phyloP scores from a whole-genome alignment of 92 coral and sea anemone genomes.

The Siderastrea siderea region DNA sequence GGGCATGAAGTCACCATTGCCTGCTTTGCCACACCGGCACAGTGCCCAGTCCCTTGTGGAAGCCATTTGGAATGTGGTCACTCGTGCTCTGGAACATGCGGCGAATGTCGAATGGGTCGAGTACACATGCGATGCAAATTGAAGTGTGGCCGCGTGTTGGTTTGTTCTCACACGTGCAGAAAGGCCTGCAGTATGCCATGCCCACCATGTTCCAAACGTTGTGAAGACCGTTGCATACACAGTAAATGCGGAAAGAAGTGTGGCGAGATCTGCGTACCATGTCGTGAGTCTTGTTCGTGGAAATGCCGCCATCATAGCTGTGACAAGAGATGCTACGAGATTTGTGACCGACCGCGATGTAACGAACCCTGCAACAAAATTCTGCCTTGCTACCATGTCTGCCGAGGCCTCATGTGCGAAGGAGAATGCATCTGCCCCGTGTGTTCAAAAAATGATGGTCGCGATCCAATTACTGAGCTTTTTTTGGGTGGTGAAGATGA shows the following conservation, averaged over 20 bases:
- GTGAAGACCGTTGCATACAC: constrained; percentile 78
- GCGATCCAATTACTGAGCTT: constrained; percentile 59
- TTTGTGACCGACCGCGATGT: constrained; percentile 88
- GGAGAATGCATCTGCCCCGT: constrained; percentile 80
- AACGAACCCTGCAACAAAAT: constrained; percentile 70
- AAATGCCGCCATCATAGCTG: constrained; percentile 81
- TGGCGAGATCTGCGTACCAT: constrained; percentile 77
- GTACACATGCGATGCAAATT: constrained; percentile 75
- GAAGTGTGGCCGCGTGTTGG: constrained; percentile 70
- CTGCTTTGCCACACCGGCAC: constrained; percentile 82
- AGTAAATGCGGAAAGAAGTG: constrained; percentile 68
- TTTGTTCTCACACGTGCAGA: constrained; percentile 87
- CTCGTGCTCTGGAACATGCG: constrained; percentile 84
- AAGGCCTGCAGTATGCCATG: constrained; percentile 73
- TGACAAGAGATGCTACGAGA: constrained; percentile 72
- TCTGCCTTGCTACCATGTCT: constrained; percentile 59
- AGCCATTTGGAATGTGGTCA: constrained; percentile 78
- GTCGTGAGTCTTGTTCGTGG: constrained; percentile 83
- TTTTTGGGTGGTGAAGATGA: constrained; percentile 83
- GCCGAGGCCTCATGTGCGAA: constrained; percentile 81
- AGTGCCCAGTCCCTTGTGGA: constrained; percentile 78
- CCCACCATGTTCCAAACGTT: constrained; percentile 78
- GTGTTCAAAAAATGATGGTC: constrained; percentile 61
- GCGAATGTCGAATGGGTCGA: constrained; percentile 92
- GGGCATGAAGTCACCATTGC: constrained; percentile 86